Evolutionary conservation across 2,797 vertebrate species (phyloP), one percentile per base, ranked within the genome.

Genomic region (Mus minutoides): DNA sequence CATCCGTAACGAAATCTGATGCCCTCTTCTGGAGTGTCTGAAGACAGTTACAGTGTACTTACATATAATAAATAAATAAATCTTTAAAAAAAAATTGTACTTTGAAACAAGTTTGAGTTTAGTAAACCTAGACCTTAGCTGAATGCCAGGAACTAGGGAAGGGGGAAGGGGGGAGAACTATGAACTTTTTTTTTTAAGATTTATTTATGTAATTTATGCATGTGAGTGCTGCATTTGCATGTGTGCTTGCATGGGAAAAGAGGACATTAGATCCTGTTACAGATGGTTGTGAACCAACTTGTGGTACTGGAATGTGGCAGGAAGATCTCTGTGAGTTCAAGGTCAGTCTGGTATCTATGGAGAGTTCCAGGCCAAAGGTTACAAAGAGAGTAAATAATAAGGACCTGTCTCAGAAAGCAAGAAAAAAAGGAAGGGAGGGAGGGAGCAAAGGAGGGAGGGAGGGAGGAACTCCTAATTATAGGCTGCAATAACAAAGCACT

Each of bases 51-150:
- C n/a, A n/a, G n/a, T n/a, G n/a, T n/a, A n/a, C n/a, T n/a, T n/a
- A n/a, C n/a, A n/a, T n/a, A n/a, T n/a, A n/a, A n/a, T n/a, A n/a
- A n/a, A n/a, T n/a, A n/a, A n/a, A n/a, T n/a, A n/a, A n/a, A n/a
- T n/a, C n/a, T n/a, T n/a, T n/a, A n/a, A n/a, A n/a, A n/a, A n/a
- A n/a, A n/a, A n/a, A n/a, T 49, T 58, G 82, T 34, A 80, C 43
- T 86, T 86, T 90, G 24, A 37, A 97, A 88, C 43, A 87, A 73
- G 75, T 58, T 19, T 96, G n/a, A 94, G 64, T 89, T 67, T 24
- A 29, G 31, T 34, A 78, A 12, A 87, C 34, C 8, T 73, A 26
- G 71, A 87, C n/a, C 9, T 82, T 34, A 88, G 34, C 37, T 80
- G 37, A 71, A 75, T 58, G 40, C 37, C n/a, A 31, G 62, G n/a